Evolutionary conservation across 2,797 vertebrate species (phyloP).

Genomic region (Orestias chungarensis): DNA sequence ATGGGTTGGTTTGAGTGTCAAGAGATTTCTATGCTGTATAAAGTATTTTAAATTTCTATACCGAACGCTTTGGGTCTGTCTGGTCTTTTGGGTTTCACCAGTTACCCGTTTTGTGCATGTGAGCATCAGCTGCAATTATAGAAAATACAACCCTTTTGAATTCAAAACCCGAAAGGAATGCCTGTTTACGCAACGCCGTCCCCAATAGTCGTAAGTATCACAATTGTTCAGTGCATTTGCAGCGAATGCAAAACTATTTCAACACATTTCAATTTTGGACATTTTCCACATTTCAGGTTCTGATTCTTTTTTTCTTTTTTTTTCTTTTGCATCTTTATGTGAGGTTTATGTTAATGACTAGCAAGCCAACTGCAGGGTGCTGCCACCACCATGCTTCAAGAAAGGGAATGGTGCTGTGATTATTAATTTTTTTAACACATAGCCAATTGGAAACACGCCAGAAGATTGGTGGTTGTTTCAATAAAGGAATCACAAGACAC

Average conservation of each 20-base stretch:
- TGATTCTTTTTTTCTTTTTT: too few relatives aligned
- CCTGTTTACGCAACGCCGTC: not conserved
- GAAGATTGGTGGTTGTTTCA: not conserved
- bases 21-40: slow-evolving; percentile 86
- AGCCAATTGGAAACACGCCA: not conserved
- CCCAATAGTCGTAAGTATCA: slow-evolving; percentile 10
- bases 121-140: not conserved
- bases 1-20: slow-evolving; percentile 70
- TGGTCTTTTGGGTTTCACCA: slow-evolving; percentile 54
- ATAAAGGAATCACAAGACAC: not conserved
- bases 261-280: not conserved
- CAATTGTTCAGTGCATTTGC: slow-evolving; percentile 19
- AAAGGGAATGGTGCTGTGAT: not conserved
- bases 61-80: slow-evolving; percentile 68
- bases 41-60: slow-evolving; percentile 86
- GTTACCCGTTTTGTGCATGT: slow-evolving; percentile 29
- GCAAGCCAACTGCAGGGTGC: not conserved
- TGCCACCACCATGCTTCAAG: not conserved
- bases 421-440: too few relatives aligned
- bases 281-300: not conserved
- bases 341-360: not conserved
- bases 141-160: not conserved
- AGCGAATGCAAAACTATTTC: not conserved
- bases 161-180: not conserved
- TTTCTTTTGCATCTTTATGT: not conserved